A percentile compares a stretch with the other conserved stretches of the same genome.
phyloP scores from a whole-genome alignment of 2,797 vertebrate species.

The Lacerta viridis region DNA sequence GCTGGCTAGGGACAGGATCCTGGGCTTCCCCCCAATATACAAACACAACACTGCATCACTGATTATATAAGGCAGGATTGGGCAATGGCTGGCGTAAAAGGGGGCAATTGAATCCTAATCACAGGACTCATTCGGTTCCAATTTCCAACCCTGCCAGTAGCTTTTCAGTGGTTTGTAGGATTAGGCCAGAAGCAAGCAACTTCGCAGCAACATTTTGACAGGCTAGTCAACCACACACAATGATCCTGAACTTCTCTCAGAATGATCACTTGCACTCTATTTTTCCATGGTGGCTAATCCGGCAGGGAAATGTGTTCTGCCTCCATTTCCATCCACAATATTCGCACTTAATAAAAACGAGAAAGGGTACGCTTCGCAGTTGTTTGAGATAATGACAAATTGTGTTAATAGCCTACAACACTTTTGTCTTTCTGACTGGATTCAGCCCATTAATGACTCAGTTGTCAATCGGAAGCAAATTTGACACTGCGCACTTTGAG shows the following conservation, averaged over 20 bases:
- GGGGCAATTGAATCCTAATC: not conserved
- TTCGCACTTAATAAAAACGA: not conserved
- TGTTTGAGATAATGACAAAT: constrained; percentile 20
- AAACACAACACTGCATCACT: not conserved
- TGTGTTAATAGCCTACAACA: not conserved
- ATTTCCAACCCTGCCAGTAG: not conserved
- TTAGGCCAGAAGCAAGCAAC: not conserved
- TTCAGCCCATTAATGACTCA: not conserved
- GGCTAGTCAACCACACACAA: too few relatives aligned
- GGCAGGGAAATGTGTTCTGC: accelerated
- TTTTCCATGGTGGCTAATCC: not conserved
- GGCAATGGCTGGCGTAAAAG: too few relatives aligned
- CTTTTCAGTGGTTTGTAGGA: not conserved
- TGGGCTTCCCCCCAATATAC: not conserved
- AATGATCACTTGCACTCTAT: too few relatives aligned
- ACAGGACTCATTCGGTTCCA: not conserved
- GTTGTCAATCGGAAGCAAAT: not conserved
- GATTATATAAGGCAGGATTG: not conserved
- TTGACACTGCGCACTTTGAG: not conserved
- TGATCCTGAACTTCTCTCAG: not conserved
- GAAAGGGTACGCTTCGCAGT: not conserved
- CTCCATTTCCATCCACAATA: not conserved
- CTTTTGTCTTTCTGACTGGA: not conserved
- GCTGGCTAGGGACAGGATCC: not conserved
- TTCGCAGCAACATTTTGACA: not conserved